These are phyloP conservation scores for Melanotaenia parkinsoni DNA, from an alignment of 2,797 vertebrate species.

Conservation along the genomic window DNA sequence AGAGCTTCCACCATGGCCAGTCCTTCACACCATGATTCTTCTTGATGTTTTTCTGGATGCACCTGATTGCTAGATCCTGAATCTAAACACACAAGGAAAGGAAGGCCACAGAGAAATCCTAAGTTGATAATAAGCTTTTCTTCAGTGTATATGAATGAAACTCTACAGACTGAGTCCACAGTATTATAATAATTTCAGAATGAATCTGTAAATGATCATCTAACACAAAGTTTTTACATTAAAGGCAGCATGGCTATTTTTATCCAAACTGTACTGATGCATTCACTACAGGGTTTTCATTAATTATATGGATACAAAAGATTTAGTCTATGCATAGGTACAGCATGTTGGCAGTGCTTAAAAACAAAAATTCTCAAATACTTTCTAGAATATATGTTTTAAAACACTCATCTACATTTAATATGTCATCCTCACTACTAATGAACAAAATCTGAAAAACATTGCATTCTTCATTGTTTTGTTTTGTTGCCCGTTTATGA, in stretches of 20 bases:
- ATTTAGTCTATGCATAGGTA: slow-evolving; percentile 1
- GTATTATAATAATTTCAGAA: neutral
- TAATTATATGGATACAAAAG: neutral
- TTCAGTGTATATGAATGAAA: neutral
- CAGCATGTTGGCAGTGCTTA: neutral
- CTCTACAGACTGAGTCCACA: neutral
- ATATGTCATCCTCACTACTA: slow-evolving; percentile 16
- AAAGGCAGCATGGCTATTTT: neutral
- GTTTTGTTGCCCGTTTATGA: slow-evolving; percentile 48
- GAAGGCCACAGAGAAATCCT: slow-evolving; percentile 9
- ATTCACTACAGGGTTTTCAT: neutral
- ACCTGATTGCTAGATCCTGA: slow-evolving; percentile 94
- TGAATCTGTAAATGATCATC: slow-evolving; percentile 4
- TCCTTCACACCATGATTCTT: slow-evolving; percentile 95
- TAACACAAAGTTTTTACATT: neutral
- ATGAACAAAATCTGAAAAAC: slow-evolving; percentile 48
- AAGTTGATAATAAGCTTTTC: neutral
- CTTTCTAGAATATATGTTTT: slow-evolving; percentile 23
- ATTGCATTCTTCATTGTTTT: slow-evolving; percentile 43
- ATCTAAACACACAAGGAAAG: slow-evolving; percentile 78
- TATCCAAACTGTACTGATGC: neutral
- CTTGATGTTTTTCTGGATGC: slow-evolving; percentile 84
- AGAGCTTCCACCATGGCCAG: slow-evolving; percentile 98
- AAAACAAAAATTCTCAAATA: slow-evolving; percentile 21
- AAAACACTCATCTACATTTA: slow-evolving; percentile 7